phyloP scores from a whole-genome alignment of 2,888 invertebrate genomes.

The Gymnoscelis rufifasciata region DNA sequence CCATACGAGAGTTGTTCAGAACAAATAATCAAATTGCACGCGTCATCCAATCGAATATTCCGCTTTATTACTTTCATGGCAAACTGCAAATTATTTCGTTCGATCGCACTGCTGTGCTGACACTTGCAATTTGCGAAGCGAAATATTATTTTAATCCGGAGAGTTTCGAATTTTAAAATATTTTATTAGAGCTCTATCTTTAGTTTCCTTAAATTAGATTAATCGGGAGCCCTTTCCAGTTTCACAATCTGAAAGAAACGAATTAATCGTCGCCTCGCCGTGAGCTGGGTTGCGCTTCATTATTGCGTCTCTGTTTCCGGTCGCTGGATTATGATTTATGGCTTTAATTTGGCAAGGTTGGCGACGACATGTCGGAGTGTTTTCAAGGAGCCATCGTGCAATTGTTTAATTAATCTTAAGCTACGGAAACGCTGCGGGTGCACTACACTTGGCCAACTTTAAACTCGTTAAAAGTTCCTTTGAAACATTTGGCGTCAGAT shows the following conservation, averaged over 20 bases:
- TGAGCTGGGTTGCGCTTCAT: constrained; percentile 61
- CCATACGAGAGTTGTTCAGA: constrained; percentile 40
- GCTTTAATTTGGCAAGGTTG: constrained; percentile 77
- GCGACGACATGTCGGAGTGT: constrained; percentile 78
- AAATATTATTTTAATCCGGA: constrained; percentile 27
- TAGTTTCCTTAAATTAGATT: constrained; percentile 31
- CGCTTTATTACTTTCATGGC: constrained; percentile 41
- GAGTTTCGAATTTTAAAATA: constrained; percentile 28
- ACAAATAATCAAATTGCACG: constrained; percentile 51
- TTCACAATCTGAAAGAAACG: constrained; percentile 42
- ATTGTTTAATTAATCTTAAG: constrained; percentile 79
- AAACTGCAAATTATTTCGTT: constrained; percentile 42
- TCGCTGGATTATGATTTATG: constrained; percentile 75
- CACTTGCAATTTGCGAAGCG: constrained; percentile 40
- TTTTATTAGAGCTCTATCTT: constrained; percentile 28
- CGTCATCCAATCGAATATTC: constrained; percentile 48
- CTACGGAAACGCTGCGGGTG: constrained; percentile 66
- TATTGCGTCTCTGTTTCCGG: constrained; percentile 73
- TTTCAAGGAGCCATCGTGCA: constrained; percentile 77
- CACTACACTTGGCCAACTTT: constrained; percentile 76
- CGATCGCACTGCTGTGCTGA: constrained; percentile 37
- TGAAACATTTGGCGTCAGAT: constrained; percentile 78
- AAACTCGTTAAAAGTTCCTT: constrained; percentile 79
- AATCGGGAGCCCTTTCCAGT: constrained; percentile 19
- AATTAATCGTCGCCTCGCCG: constrained; percentile 51